A percentile compares a stretch with the other conserved stretches of the same genome.
phyloP scores from a whole-genome alignment of 2,888 invertebrate genomes.

The Pyrgus malvae region DNA sequence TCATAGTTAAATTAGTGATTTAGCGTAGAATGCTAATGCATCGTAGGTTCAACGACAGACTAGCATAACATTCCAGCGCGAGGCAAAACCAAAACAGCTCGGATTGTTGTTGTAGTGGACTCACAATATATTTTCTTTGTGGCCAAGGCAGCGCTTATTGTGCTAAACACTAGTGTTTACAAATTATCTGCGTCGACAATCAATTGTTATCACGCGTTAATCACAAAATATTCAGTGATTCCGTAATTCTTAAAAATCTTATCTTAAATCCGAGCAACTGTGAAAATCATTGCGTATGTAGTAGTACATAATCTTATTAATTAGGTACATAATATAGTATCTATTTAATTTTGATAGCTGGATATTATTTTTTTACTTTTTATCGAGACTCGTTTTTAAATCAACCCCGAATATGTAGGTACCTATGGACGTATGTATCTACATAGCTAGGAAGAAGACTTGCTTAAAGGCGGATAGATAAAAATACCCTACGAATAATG shows the following conservation, averaged over 20 bases:
- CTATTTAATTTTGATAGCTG: too few relatives aligned
- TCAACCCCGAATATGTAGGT: too few relatives aligned
- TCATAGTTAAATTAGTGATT: background rate
- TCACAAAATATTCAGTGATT: constrained; percentile 44
- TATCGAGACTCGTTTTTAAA: too few relatives aligned
- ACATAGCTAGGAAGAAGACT: too few relatives aligned
- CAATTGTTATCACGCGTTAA: constrained; percentile 62
- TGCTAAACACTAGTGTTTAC: constrained; percentile 69
- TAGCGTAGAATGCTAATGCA: constrained; percentile 10
- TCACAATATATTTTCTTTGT: constrained; percentile 57
- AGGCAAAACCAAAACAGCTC: constrained; percentile 62
- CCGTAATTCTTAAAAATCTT: constrained; percentile 22
- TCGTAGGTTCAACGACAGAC: constrained; percentile 41
- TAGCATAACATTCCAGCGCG: constrained; percentile 55
- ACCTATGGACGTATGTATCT: too few relatives aligned
- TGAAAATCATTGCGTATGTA: constrained; percentile 6
- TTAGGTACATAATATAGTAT: too few relatives aligned
- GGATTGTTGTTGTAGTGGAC: constrained; percentile 57
- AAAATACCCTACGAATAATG: too few relatives aligned
- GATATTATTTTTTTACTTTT: too few relatives aligned
- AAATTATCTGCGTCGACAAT: constrained; percentile 68
- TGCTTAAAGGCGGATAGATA: too few relatives aligned
- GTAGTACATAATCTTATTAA: too few relatives aligned
- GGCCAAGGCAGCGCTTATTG: constrained; percentile 52
- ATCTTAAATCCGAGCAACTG: constrained; percentile 11